phyloP scores from a whole-genome alignment of 1,140 invertebrate genomes.

The Samia ricini region DNA sequence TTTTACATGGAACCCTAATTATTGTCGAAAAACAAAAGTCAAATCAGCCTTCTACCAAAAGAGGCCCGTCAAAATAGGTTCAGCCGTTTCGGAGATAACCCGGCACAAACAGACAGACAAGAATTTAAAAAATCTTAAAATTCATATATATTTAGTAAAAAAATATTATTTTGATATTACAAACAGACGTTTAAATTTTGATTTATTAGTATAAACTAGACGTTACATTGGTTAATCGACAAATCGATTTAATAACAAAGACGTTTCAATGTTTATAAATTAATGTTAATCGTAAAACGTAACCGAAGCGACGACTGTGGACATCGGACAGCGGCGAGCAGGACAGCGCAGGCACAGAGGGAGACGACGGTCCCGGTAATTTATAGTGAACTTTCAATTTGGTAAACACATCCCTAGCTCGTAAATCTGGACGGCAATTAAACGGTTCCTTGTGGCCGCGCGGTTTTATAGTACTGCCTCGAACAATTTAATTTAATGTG shows the following conservation, averaged over 20 bases:
- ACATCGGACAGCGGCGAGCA: neutral
- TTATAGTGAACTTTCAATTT: slow-evolving; percentile 71
- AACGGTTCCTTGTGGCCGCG: slow-evolving; percentile 49
- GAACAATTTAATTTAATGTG: neutral
- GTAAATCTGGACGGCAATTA: slow-evolving; percentile 60
- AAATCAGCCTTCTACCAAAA: no score
- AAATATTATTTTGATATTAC: no score
- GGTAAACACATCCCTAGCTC: slow-evolving; percentile 43
- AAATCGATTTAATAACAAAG: neutral
- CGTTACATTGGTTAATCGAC: no score
- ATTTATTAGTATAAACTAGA: no score
- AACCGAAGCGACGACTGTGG: slow-evolving; percentile 33
- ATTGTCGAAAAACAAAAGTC: no score
- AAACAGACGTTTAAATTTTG: no score
- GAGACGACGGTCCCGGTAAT: slow-evolving; percentile 29
- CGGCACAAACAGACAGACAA: no score
- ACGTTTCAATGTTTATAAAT: neutral
- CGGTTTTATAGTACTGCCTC: slow-evolving; percentile 9
- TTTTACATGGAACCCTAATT: no score
- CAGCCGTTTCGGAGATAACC: no score
- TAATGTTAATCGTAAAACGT: neutral
- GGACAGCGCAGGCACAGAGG: slow-evolving; percentile 15
- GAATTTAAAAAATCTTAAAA: no score
- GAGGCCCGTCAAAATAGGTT: no score
- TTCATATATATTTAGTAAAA: no score